Evolutionary conservation across 1,140 invertebrate genomes (phyloP).

Genomic region (Euura saliciscinereae): DNA sequence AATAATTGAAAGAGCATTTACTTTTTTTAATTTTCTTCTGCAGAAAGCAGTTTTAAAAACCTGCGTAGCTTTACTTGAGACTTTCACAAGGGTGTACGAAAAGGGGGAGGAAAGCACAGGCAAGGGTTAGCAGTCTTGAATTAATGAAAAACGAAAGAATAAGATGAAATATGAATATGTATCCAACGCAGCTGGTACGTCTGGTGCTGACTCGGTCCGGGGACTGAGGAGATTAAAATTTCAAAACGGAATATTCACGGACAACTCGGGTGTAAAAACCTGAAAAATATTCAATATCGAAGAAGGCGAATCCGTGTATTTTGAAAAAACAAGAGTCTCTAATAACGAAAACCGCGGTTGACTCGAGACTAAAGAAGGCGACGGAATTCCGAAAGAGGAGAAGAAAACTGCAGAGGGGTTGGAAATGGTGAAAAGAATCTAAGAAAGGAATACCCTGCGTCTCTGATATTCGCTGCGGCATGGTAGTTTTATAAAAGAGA

Average conservation of each 20-base stretch:
- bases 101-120: neutral
- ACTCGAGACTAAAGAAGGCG: no score
- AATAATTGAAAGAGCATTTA: no score
- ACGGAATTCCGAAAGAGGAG: no score
- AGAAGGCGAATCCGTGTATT: no score
- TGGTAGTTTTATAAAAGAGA: constrained; percentile 35
- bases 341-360: no score
- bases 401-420: neutral
- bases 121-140: constrained; percentile 16
- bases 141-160: constrained; percentile 15
- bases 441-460: neutral
- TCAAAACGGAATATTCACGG: neutral
- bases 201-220: neutral
- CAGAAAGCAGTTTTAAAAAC: neutral
- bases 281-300: neutral
- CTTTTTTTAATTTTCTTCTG: neutral
- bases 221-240: neutral
- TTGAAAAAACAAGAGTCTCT: no score
- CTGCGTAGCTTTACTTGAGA: neutral
- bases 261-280: neutral
- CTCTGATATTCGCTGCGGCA: neutral
- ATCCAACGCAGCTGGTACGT: constrained; percentile 32
- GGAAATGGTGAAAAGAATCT: neutral
- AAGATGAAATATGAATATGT: constrained; percentile 37
- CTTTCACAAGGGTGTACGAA: neutral